A percentile compares a stretch with the other conserved stretches of the same genome.
Evolutionary conservation across 2,113 vertebrate species (phyloP).

Genomic region (Erythrocercus mccallii): DNA sequence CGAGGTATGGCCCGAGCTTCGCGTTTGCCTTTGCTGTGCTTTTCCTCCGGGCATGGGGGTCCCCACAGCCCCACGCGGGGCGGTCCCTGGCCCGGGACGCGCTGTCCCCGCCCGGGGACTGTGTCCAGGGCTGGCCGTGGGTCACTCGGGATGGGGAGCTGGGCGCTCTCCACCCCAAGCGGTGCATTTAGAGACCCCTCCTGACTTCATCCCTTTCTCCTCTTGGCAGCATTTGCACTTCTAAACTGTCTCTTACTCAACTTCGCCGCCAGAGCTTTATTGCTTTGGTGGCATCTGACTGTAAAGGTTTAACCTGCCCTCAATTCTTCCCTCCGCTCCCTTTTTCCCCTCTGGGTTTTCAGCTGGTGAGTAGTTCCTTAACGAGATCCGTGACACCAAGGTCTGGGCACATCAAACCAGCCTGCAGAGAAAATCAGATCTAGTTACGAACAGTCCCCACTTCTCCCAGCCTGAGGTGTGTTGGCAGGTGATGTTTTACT

Average conservation of each 20-base stretch:
- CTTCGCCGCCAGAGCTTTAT: background rate
- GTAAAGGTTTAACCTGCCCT: background rate
- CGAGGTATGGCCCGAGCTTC: constrained; percentile 68
- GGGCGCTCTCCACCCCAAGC: background rate
- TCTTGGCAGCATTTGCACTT: background rate
- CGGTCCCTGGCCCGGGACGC: background rate
- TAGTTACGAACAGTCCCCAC: background rate
- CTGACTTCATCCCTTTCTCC: background rate
- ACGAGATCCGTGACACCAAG: background rate
- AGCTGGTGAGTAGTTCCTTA: background rate
- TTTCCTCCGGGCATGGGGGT: background rate
- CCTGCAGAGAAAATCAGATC: background rate
- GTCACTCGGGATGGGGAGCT: background rate
- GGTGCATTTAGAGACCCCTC: background rate
- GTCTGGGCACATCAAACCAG: background rate
- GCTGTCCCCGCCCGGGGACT: background rate
- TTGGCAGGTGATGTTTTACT: constrained; percentile 15
- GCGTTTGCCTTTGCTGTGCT: background rate
- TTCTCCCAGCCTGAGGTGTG: background rate
- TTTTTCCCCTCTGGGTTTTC: background rate
- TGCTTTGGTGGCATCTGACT: background rate
- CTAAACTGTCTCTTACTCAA: background rate
- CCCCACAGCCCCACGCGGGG: background rate
- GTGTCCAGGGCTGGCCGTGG: accelerated
- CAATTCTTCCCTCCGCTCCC: background rate